Percentiles rank a stretch among this genome's conserved stretches.
phyloP scores from a whole-genome alignment of 2,888 invertebrate genomes.

The Agrochola macilenta region DNA sequence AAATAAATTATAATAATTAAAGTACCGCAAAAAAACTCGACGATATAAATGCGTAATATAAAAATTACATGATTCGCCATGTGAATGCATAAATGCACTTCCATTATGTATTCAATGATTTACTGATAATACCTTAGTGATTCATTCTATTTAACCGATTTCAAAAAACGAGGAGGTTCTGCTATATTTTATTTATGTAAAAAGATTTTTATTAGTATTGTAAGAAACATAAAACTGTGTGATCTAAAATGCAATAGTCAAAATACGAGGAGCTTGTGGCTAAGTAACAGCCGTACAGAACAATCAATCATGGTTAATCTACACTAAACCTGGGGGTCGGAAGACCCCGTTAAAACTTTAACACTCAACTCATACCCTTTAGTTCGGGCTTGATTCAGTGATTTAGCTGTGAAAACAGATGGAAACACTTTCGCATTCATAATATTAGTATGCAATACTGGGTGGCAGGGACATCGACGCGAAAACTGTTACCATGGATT shows the following conservation, averaged over 20 bases:
- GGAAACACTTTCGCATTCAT: neutral
- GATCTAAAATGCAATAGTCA: neutral
- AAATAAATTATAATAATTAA: neutral
- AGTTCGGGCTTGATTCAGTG: neutral
- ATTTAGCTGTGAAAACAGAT: neutral
- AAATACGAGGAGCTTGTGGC: neutral
- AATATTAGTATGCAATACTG: neutral
- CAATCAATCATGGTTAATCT: neutral
- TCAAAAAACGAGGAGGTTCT: no score
- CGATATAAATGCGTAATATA: neutral
- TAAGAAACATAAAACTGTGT: neutral
- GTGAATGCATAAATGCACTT: neutral
- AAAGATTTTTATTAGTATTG: no score
- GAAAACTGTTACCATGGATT: no score
- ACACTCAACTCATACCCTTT: neutral
- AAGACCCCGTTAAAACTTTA: neutral
- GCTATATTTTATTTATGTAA: no score
- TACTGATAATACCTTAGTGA: neutral
- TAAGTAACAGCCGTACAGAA: neutral
- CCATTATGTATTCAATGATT: neutral
- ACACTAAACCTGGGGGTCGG: neutral
- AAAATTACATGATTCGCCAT: constrained; percentile 20
- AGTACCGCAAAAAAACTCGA: neutral
- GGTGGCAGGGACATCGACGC: no score
- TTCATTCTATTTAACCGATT: neutral